Percentiles rank a stretch among this genome's conserved stretches.
phyloP scores from a whole-genome alignment of 2,113 vertebrate genomes.

The Narcine bancroftii region DNA sequence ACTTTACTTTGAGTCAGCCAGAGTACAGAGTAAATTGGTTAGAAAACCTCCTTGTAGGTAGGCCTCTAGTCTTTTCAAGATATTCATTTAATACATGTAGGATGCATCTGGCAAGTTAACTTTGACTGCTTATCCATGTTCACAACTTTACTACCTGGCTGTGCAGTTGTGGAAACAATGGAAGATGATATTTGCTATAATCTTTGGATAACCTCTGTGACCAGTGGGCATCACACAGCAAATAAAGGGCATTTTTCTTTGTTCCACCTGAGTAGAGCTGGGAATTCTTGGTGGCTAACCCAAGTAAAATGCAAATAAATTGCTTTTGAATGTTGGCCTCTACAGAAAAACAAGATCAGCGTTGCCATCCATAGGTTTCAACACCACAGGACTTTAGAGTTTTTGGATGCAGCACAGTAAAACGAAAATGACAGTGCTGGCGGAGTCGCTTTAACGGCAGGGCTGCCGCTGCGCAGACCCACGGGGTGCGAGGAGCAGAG shows the following conservation, averaged over 20 bases:
- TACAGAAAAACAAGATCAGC: neutral
- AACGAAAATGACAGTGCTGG: no score
- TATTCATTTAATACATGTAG: neutral
- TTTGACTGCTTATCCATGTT: conserved; percentile 8
- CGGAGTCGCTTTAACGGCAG: no score
- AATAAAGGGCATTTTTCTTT: neutral
- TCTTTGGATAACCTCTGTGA: neutral
- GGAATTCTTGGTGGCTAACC: neutral
- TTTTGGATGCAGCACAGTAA: no score
- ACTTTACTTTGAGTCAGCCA: conserved; percentile 1
- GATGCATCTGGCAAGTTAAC: neutral
- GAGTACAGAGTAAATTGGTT: neutral
- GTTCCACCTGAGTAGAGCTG: neutral
- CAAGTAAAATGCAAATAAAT: neutral
- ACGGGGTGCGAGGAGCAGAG: no score
- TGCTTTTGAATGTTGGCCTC: neutral
- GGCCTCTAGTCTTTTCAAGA: neutral
- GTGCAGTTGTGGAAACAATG: neutral
- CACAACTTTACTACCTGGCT: neutral
- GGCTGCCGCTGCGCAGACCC: no score
- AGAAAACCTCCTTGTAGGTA: neutral
- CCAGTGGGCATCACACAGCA: neutral
- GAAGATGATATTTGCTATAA: neutral
- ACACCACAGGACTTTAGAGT: no score
- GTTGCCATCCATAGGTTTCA: no score